phyloP scores from a whole-genome alignment of 2,113 vertebrate species.

The Hemiscyllium ocellatum region DNA sequence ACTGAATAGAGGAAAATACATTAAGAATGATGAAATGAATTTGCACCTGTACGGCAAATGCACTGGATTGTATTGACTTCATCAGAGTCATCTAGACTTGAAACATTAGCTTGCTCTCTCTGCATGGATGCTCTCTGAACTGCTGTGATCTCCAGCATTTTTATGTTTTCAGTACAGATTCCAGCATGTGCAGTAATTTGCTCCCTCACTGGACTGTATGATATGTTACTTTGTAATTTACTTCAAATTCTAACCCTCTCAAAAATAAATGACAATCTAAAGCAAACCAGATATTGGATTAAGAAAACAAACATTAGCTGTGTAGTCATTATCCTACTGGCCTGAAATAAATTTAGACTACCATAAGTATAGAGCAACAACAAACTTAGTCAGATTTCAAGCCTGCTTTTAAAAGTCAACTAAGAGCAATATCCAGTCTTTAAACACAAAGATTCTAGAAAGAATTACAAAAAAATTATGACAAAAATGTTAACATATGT shows the following conservation, averaged over 20 bases:
- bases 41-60: not conserved
- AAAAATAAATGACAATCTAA: not conserved
- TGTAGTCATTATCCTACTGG: slow-evolving; percentile 9
- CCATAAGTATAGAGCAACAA: not conserved
- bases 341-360: slow-evolving; percentile 8
- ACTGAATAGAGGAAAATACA: not conserved
- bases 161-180: too few relatives aligned
- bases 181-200: too few relatives aligned
- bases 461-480: not conserved
- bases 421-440: not conserved
- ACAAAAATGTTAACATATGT: not conserved
- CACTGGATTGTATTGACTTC: not conserved
- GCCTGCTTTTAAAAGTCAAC: not conserved
- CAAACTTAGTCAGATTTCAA: not conserved
- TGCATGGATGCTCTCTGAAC: too few relatives aligned
- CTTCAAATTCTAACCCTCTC: not conserved
- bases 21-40: not conserved
- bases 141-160: too few relatives aligned
- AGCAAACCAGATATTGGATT: not conserved
- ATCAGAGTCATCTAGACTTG: too few relatives aligned
- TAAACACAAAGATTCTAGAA: not conserved
- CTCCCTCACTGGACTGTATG: not conserved
- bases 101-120: too few relatives aligned
- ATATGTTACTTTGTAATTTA: not conserved
- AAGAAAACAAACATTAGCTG: not conserved